Evolutionary conservation across 2,113 vertebrate species (phyloP).

Genomic region (Colius striatus): DNA sequence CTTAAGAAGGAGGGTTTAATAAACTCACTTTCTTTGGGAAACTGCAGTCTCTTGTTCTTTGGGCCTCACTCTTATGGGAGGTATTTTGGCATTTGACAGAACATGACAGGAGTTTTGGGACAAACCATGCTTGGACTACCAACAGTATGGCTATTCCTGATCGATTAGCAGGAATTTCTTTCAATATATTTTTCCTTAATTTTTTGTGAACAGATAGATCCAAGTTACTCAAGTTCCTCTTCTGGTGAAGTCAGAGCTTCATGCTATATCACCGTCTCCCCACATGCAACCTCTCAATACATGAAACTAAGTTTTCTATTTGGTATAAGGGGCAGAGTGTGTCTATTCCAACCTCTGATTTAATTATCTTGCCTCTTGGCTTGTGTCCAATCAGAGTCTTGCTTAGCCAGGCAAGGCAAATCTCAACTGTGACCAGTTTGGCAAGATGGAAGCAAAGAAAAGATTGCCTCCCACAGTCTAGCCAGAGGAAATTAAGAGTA

Average conservation of each 20-base stretch:
- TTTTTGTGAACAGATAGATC: background rate
- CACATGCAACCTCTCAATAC: background rate
- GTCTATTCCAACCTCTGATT: background rate
- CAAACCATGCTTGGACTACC: background rate
- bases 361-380: background rate
- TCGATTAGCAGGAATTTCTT: background rate
- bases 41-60: background rate
- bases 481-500: background rate
- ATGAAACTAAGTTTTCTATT: background rate
- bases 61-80: background rate
- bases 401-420: constrained; percentile 3
- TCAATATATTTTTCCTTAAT: background rate
- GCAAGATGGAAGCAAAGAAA: background rate
- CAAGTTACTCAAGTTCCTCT: background rate
- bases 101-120: background rate
- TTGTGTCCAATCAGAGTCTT: background rate
- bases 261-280: background rate
- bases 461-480: background rate
- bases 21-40: background rate
- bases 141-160: background rate
- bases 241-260: background rate
- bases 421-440: background rate
- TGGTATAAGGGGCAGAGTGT: background rate
- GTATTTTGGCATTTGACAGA: background rate
- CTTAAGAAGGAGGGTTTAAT: background rate